Conservation (phyloP, 2,888 invertebrate genomes). For the Lomographa bimaculata region DNA sequence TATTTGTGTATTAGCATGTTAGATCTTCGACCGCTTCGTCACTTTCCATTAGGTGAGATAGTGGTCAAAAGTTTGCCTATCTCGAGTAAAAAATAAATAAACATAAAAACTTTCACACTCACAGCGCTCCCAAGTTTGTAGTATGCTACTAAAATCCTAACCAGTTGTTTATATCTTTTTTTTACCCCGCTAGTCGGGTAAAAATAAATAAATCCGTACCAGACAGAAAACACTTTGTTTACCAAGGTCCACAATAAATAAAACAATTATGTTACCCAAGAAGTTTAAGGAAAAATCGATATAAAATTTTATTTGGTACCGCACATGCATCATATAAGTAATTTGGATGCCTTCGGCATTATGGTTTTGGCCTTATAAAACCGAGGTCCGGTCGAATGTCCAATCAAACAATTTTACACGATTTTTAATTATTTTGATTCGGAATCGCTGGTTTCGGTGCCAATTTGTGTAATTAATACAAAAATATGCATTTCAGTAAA, state of each 20-base stretch:
- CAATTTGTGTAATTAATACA: conserved; percentile 24
- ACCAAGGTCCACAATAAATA: conserved; percentile 16
- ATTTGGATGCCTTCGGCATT: conserved; percentile 46
- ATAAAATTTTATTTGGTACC: conserved; percentile 28
- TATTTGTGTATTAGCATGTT: too few relatives aligned
- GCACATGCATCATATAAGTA: conserved; percentile 31
- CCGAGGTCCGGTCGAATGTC: conserved; percentile 50
- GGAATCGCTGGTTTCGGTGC: conserved; percentile 26
- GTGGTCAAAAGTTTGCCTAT: too few relatives aligned
- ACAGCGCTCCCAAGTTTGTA: too few relatives aligned
- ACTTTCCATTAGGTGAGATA: too few relatives aligned
- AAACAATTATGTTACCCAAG: neutral
- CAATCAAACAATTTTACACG: conserved; percentile 54
- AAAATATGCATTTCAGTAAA: too few relatives aligned
- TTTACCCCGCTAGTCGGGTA: too few relatives aligned
- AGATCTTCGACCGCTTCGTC: too few relatives aligned
- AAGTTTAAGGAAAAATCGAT: conserved; percentile 29
- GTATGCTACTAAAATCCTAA: too few relatives aligned
- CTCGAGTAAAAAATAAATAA: too few relatives aligned
- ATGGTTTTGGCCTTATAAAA: conserved; percentile 48
- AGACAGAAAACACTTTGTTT: conserved; percentile 11
- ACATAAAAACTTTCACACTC: too few relatives aligned
- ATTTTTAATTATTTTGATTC: conserved; percentile 36
- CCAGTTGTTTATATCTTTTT: too few relatives aligned
- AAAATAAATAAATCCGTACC: too few relatives aligned